Conservation (phyloP, 2,113 vertebrate genomes). For the Gymnogyps californianus region DNA sequence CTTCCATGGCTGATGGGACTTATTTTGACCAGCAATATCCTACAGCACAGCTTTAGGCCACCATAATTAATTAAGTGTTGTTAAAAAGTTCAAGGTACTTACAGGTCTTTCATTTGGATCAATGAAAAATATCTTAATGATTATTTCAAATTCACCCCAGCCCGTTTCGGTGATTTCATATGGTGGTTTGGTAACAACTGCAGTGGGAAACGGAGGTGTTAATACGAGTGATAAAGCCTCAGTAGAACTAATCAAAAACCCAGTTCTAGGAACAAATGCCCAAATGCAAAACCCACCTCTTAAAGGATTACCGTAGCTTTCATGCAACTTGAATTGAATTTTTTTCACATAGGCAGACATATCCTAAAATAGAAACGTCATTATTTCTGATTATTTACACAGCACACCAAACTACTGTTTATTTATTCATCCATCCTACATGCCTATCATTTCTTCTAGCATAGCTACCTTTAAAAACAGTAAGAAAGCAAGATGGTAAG, state of each 20-base stretch:
- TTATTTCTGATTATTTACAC: not conserved
- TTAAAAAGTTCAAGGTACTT: constrained; percentile 55
- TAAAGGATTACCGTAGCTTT: constrained; percentile 95
- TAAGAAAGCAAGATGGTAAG: accelerated
- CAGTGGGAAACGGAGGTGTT: not conserved
- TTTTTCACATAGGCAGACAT: constrained; percentile 99
- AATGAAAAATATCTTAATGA: constrained; percentile 98
- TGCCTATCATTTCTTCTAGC: accelerated
- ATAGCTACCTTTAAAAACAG: too few species aligned
- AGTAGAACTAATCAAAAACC: not conserved
- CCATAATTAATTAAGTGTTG: not conserved
- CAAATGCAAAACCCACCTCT: constrained; percentile 78
- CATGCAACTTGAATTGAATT: constrained; percentile 97
- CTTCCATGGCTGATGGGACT: not conserved
- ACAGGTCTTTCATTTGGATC: constrained; percentile 98
- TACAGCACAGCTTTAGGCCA: not conserved
- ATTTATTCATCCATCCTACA: not conserved
- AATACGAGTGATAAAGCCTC: not conserved
- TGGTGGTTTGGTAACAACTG: constrained; percentile 97
- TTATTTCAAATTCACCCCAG: constrained; percentile 99
- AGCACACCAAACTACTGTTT: not conserved
- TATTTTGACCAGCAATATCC: not conserved
- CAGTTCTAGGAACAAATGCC: not conserved
- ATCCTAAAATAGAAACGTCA: constrained; percentile 75
- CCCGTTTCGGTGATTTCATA: constrained; percentile 99